A percentile compares a stretch with the other conserved stretches of the same genome.
Conservation (phyloP, 2,113 vertebrate genomes). For the Podilymbus podiceps region DNA sequence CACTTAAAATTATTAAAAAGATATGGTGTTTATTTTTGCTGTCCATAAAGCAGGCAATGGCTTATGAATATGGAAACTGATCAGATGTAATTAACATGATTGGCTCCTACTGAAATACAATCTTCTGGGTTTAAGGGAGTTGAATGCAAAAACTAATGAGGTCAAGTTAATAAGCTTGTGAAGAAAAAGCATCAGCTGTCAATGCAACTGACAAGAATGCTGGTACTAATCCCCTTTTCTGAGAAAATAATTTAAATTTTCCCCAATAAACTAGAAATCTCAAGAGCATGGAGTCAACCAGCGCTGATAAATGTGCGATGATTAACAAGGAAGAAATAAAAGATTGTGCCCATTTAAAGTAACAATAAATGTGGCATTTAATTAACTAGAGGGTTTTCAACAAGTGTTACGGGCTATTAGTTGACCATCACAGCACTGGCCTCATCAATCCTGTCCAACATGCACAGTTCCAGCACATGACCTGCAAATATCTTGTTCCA, state of each 20-base stretch:
- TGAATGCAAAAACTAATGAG: conserved; percentile 78
- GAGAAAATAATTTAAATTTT: conserved; percentile 27
- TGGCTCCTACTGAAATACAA: conserved; percentile 72
- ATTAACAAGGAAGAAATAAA: conserved; percentile 10
- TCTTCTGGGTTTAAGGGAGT: conserved; percentile 72
- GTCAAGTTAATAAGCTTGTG: conserved; percentile 74
- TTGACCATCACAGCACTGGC: conserved; percentile 25
- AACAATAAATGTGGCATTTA: conserved; percentile 48
- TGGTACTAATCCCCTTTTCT: conserved; percentile 29
- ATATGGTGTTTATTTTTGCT: conserved; percentile 76
- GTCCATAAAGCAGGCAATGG: conserved; percentile 75
- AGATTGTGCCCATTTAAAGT: conserved; percentile 19
- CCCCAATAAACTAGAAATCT: background rate
- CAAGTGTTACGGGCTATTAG: conserved; percentile 50
- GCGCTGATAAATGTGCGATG: background rate
- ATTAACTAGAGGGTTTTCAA: conserved; percentile 73
- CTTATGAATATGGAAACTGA: conserved; percentile 82
- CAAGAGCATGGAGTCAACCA: background rate
- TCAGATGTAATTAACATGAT: conserved; percentile 82
- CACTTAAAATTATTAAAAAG: conserved; percentile 81
- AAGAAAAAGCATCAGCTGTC: conserved; percentile 75
- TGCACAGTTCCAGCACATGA: background rate
- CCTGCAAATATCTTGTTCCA: background rate
- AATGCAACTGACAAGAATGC: conserved; percentile 43
- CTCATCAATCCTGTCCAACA: background rate